Percentiles rank a stretch among this genome's conserved stretches.
Conservation (phyloP, 2,888 invertebrate species). For the Epinotia ramella region DNA sequence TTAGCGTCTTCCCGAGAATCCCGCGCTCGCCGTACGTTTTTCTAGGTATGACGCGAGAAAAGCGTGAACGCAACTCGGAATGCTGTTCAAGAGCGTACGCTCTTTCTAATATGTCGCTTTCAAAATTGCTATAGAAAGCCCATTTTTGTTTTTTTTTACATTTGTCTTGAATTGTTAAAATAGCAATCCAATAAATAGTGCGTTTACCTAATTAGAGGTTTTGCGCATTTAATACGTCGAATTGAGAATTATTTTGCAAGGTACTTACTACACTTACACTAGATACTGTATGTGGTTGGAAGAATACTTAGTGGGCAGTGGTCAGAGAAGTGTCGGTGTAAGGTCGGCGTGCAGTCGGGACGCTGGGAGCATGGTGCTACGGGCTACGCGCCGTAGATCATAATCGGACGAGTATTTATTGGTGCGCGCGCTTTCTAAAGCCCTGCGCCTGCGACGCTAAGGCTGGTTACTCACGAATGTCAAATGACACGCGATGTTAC, state of each 20-base stretch:
- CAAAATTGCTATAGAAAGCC: constrained; percentile 46
- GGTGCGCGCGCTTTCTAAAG: constrained; percentile 79
- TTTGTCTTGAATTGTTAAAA: no score
- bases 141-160: constrained; percentile 10
- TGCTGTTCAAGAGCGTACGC: constrained; percentile 58
- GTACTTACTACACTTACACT: neutral
- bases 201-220: neutral
- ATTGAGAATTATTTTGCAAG: neutral
- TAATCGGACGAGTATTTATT: constrained; percentile 83
- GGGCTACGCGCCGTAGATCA: constrained; percentile 84
- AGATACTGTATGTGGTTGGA: neutral
- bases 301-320: constrained; percentile 18
- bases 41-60: constrained; percentile 68
- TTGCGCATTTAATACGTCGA: neutral
- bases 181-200: neutral
- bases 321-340: constrained; percentile 27
- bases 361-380: constrained; percentile 69
- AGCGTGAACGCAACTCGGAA: constrained; percentile 65
- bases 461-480: constrained; percentile 69
- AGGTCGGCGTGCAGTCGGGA: constrained; percentile 44
- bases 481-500: constrained; percentile 71
- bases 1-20: constrained; percentile 67
- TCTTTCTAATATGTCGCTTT: constrained; percentile 55
- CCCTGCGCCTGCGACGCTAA: constrained; percentile 56
- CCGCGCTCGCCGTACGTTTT: constrained; percentile 66